phyloP scores from a whole-genome alignment of 2,888 invertebrate species.

The Thera obeliscata region DNA sequence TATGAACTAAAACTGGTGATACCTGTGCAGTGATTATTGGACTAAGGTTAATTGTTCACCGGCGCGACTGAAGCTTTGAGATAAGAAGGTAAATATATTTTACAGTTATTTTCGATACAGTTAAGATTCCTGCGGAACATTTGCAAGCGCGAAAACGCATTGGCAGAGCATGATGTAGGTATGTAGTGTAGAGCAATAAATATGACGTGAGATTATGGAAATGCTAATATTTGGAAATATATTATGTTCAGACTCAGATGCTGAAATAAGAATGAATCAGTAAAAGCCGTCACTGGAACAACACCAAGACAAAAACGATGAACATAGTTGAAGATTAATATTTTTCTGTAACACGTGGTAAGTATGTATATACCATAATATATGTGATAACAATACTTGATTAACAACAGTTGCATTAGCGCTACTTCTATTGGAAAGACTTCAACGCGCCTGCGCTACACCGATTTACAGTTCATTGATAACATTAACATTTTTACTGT shows the following conservation, averaged over 20 bases:
- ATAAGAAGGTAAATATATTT: constrained; percentile 65
- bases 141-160: constrained; percentile 23
- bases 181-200: constrained; percentile 4
- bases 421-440: constrained; percentile 48
- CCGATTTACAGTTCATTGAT: neutral
- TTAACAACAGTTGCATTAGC: neutral
- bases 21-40: constrained; percentile 64
- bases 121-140: constrained; percentile 43
- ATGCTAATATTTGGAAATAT: neutral
- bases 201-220: neutral
- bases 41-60: constrained; percentile 51
- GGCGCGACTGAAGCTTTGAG: constrained; percentile 53
- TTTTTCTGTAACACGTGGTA: too few relatives aligned
- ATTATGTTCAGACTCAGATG: too few relatives aligned
- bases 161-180: constrained; percentile 4
- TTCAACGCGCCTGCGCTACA: constrained; percentile 50
- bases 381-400: neutral
- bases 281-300: too few relatives aligned
- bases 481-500: too few relatives aligned
- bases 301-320: too few relatives aligned
- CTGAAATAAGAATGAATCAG: too few relatives aligned
- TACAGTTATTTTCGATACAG: constrained; percentile 57
- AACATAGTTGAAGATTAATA: too few relatives aligned
- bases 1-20: constrained; percentile 29
- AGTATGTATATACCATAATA: too few relatives aligned